Conservation (phyloP, 2,888 invertebrate genomes). For the Notodonta dromedarius region DNA sequence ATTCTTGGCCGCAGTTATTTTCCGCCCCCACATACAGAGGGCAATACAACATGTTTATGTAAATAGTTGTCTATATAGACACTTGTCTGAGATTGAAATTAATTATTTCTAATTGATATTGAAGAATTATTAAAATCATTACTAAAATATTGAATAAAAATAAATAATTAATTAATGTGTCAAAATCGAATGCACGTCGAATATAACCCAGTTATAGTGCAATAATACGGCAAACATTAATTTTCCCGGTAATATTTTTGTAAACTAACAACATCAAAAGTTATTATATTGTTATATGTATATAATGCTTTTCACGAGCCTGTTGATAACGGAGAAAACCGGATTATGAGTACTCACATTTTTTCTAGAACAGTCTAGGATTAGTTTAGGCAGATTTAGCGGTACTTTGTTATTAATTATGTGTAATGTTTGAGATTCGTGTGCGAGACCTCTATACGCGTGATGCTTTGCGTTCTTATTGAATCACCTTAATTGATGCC, state of each 20-base stretch:
- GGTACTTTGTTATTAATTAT: conserved; percentile 63
- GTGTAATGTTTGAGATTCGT: conserved; percentile 63
- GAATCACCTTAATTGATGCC: conserved; percentile 72
- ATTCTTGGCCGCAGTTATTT: conserved; percentile 13
- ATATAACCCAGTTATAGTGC: conserved; percentile 36
- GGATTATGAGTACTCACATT: conserved; percentile 40
- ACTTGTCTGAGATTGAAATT: conserved; percentile 47
- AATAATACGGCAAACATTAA: conserved; percentile 35
- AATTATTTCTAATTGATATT: conserved; percentile 33
- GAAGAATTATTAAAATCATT: conserved; percentile 28
- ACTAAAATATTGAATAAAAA: conserved; percentile 21
- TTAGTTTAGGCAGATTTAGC: conserved; percentile 75
- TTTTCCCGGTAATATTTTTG: conserved; percentile 20
- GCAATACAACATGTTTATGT: conserved; percentile 42
- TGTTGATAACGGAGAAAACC: conserved; percentile 50
- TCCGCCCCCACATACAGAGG: not conserved
- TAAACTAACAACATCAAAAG: conserved; percentile 38
- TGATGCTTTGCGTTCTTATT: conserved; percentile 60
- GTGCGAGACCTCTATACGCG: conserved; percentile 47
- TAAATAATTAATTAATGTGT: conserved; percentile 15
- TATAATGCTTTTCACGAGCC: conserved; percentile 71
- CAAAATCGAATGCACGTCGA: conserved; percentile 12
- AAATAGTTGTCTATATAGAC: conserved; percentile 54
- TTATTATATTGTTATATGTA: conserved; percentile 74
- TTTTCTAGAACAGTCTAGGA: conserved; percentile 68